Evolutionary conservation across 1,140 invertebrate species (phyloP).

Genomic region (Penaeus indicus): DNA sequence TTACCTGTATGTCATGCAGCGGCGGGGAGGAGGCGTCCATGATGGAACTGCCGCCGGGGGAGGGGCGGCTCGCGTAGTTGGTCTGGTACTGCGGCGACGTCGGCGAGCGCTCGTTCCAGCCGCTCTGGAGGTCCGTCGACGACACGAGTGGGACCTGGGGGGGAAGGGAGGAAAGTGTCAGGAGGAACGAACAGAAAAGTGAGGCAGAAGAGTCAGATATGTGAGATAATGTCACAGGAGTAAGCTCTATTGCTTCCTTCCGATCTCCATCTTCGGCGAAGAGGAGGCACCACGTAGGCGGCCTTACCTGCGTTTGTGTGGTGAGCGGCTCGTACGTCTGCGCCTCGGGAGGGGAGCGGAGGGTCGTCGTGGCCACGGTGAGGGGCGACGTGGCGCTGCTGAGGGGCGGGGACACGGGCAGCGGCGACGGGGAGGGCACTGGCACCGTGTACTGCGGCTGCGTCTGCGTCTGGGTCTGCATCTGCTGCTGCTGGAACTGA

Average conservation of each 20-base stretch:
- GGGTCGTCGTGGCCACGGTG: conserved; percentile 70
- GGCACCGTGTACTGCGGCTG: conserved; percentile 77
- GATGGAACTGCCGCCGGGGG: conserved; percentile 52
- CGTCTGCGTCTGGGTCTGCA: conserved; percentile 74
- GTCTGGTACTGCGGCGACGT: conserved; percentile 60
- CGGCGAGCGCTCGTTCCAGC: conserved; percentile 55
- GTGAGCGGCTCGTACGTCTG: conserved; percentile 50
- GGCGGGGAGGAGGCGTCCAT: conserved; percentile 61
- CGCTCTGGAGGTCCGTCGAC: conserved; percentile 64
- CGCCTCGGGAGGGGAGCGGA: conserved; percentile 67
- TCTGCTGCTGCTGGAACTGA: conserved; percentile 69
- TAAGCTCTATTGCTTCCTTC: not conserved
- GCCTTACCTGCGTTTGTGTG: conserved; percentile 51
- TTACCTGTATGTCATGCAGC: conserved; percentile 65
- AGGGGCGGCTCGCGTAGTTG: conserved; percentile 57
- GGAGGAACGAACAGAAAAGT: not conserved
- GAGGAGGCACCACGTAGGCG: too few species aligned
- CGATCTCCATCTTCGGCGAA: too few species aligned
- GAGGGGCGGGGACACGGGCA: conserved; percentile 64
- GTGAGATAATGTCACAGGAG: not conserved
- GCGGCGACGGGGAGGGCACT: conserved; percentile 70
- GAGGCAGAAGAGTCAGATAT: not conserved
- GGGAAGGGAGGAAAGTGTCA: not conserved
- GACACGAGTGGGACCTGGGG: conserved; percentile 65
- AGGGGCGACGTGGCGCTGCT: conserved; percentile 71